Conservation (phyloP, 2,113 vertebrate genomes). For the Platysternon megacephalum region DNA sequence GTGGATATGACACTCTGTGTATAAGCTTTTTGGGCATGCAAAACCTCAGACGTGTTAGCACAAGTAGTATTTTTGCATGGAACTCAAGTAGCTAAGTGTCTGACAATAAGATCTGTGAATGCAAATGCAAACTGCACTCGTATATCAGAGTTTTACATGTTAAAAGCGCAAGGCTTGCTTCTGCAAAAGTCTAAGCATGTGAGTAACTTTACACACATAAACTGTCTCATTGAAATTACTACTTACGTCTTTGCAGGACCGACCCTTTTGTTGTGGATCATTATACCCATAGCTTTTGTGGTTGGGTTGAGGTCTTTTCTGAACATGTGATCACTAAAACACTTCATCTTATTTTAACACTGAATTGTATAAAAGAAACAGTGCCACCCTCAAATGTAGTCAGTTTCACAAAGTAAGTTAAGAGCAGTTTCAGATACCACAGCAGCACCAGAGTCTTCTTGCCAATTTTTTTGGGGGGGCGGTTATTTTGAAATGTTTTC, state of each 20-base stretch:
- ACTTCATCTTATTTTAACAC: too few species aligned
- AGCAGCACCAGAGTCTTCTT: too few species aligned
- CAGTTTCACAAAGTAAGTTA: too few species aligned
- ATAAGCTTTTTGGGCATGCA: not conserved
- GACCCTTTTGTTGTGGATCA: not conserved
- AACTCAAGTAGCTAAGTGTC: not conserved
- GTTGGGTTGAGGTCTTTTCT: not conserved
- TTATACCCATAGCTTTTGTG: not conserved
- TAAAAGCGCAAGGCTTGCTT: not conserved
- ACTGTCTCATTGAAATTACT: not conserved
- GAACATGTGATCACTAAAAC: too few species aligned
- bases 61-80: not conserved
- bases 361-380: too few species aligned
- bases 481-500: too few species aligned
- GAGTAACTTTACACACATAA: not conserved
- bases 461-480: too few species aligned
- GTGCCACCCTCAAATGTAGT: too few species aligned
- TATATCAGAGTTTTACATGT: not conserved
- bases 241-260: not conserved
- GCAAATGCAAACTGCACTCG: not conserved
- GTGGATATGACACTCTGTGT: not conserved
- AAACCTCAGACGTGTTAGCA: not conserved
- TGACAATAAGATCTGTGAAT: not conserved
- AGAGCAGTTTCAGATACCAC: too few species aligned
- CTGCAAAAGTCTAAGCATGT: not conserved